Conservation (phyloP, 2,797 vertebrate genomes). For the Chiloscyllium punctatum region DNA sequence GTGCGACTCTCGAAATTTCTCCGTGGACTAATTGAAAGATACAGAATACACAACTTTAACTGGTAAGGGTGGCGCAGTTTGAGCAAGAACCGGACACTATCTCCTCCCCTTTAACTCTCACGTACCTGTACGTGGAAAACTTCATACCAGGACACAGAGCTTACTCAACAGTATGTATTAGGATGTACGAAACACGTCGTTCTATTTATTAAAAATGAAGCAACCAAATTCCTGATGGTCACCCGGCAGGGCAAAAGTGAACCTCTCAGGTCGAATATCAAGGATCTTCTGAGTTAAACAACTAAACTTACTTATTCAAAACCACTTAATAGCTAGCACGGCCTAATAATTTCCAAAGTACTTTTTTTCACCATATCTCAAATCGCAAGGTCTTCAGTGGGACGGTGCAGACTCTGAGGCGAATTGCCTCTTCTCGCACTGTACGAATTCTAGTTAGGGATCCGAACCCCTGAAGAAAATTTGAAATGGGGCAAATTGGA, state of each 20-base stretch:
- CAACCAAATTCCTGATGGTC: not conserved
- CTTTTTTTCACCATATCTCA: not conserved
- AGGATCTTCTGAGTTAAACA: not conserved
- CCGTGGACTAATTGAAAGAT: not conserved
- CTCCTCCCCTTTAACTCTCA: slow-evolving; percentile 22
- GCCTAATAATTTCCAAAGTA: not conserved
- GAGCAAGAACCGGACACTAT: not conserved
- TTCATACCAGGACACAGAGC: not conserved
- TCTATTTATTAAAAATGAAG: not conserved
- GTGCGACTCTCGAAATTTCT: not conserved
- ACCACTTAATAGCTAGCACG: not conserved
- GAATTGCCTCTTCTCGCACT: too few relatives aligned
- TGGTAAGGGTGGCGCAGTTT: slow-evolving; percentile 16
- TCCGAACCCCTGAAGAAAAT: not conserved
- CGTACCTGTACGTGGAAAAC: not conserved
- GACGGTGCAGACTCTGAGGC: not conserved
- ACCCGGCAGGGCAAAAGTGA: not conserved
- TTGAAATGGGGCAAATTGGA: not conserved
- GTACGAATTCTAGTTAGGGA: not conserved
- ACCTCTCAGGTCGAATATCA: not conserved
- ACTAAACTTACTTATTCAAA: not conserved
- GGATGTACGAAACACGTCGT: not conserved
- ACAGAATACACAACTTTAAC: not conserved
- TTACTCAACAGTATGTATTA: not conserved
- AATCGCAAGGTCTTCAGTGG: not conserved